phyloP scores from a whole-genome alignment of 2,888 invertebrate species.

The Vanessa cardui region DNA sequence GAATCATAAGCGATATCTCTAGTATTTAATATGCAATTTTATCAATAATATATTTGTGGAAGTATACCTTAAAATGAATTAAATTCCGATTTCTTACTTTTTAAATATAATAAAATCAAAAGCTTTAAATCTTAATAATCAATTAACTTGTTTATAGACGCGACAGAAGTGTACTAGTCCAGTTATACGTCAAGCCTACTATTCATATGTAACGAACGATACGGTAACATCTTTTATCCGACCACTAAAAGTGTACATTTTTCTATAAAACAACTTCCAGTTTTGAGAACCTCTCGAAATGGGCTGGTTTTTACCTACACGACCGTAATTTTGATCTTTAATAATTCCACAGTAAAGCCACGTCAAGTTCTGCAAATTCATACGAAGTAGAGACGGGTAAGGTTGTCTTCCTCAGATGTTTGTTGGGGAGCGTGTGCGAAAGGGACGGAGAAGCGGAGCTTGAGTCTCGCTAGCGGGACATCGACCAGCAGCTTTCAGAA shows the following conservation, averaged over 20 bases:
- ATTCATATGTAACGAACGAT: conserved; percentile 58
- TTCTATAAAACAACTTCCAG: conserved; percentile 40
- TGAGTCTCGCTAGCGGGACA: conserved; percentile 79
- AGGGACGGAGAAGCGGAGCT: conserved; percentile 61
- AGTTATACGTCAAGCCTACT: conserved; percentile 61
- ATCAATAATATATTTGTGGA: too few relatives aligned
- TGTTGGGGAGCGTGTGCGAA: conserved; percentile 49
- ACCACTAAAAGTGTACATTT: conserved; percentile 47
- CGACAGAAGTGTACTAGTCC: conserved; percentile 15
- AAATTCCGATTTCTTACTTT: too few relatives aligned
- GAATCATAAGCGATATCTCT: too few relatives aligned
- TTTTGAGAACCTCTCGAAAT: conserved; percentile 53
- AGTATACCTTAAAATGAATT: too few relatives aligned
- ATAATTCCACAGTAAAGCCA: conserved; percentile 70
- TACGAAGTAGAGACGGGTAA: conserved; percentile 49
- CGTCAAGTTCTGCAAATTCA: conserved; percentile 76
- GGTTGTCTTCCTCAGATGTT: conserved; percentile 59
- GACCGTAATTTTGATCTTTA: conserved; percentile 68
- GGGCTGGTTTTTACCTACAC: conserved; percentile 60
- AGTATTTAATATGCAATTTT: too few relatives aligned
- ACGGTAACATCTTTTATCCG: conserved; percentile 55
- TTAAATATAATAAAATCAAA: too few relatives aligned
- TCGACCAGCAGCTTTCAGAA: conserved; percentile 83
- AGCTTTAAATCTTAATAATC: too few relatives aligned
- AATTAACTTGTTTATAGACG: neutral